Base-by-base conservation (phyloP, 2,113 vertebrate species). In the Tupaia chinensis region DNA sequence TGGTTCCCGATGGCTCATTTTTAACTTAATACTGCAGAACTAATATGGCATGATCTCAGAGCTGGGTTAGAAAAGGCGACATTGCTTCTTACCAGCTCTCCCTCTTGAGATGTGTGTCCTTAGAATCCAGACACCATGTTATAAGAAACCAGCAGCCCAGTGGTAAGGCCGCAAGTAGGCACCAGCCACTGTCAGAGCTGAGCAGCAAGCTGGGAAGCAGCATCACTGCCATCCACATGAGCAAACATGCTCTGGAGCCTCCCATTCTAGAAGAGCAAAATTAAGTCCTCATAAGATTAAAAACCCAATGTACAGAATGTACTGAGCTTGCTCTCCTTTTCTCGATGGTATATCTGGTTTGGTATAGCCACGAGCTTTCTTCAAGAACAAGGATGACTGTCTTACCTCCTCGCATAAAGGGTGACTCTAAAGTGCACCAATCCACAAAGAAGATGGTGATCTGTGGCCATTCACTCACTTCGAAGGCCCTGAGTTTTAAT, bases 191-290 rank as follows among this genome's bases (percentile, higher is more conserved):
- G 56, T 3, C 13, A 78, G 27, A 58, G 3, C 34, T 53, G 11
- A 32, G 4, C 20, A 3, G 14, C 22, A 56, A n/a, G 44, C 34
- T 70, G 34, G n/a, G 2, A 58, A 58, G 1, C 15, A 32, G n/a
- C 6, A 13, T n/a, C 44, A 29, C 2, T n/a, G n/a, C 54, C 9
- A 29, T 25, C 54, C 14, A 4, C 2, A 0, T 14, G 15, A 12
- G 23, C n/a, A n/a, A 70, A 9, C 14, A 32, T 58, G 34, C 7
- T 23, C 22, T 34, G 25, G 23, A 3, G 58, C 11, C 3, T 65
- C 9, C 10, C 9, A 53, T 66, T 78, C 77, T 78, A 56, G 9
- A 76, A n/a, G 9, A 10, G 27, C 8, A 29, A 23, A n/a, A 93
- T 3, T 10, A 73, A 80, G 53, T 1, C 7, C 22, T 66, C 25